Evolutionary conservation across 2,113 vertebrate genomes (phyloP), one percentile per base, ranked within the genome.

Genomic region (Ptilonorhynchus violaceus): DNA sequence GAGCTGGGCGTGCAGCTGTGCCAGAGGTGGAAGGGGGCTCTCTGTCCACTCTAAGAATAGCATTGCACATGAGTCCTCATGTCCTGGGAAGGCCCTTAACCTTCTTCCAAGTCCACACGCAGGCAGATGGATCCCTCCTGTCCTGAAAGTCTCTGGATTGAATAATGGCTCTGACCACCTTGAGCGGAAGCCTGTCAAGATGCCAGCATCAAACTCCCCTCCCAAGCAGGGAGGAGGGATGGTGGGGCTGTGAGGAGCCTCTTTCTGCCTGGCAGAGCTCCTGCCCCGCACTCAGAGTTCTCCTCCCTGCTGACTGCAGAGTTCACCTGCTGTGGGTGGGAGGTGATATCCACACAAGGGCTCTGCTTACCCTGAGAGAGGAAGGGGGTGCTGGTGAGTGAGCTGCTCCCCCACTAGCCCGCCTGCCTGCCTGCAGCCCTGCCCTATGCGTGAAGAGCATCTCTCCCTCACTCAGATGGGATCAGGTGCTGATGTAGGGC

Each of bases 401-500:
- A 84, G 23, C 33, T 77, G 31, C 22, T 67, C 10, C 50, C 37
- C 56, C 1, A 3, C 8, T 7, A 47, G 35, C 24, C 60, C 39
- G 23, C 47, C 11, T 47, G 39, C 42, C 42, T 11, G 17, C 33
- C 68, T 67, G 39, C 42, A 46, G 25, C 22, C 12, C 75, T 83
- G 44, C 16, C 12, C 16, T 14, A 0, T 16, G 28, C 3, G 6
- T 22, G 35, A 70, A 67, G 33, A 23, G 9, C 53, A 73, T 49
- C 46, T 37, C 28, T 64, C 20, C 17, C 30, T 47, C 73, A 9
- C 49, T 46, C 42, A 21, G 2, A 55, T 10, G 33, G 19, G 8
- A 70, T 10, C 50, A 66, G 37, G 12, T 0, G 1, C 20, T 70
- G 69, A 44, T 14, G 27, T 0, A 4, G 4, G 47, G n/a, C 41